Percentiles rank a stretch among this genome's conserved stretches.
phyloP scores from a whole-genome alignment of 2,888 invertebrate genomes.

The Tetranychus piercei region DNA sequence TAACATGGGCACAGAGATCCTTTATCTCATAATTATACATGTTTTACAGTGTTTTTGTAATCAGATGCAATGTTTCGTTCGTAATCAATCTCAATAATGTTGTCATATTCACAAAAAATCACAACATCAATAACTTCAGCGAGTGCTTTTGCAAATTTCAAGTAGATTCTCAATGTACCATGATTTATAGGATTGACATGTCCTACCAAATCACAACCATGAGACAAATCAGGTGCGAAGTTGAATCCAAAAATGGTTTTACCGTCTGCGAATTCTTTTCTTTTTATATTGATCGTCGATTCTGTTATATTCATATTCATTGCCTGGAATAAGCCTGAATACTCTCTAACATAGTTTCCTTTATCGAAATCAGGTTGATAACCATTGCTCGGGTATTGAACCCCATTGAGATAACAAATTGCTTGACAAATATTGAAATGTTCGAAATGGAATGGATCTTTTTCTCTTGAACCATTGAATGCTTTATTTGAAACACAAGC shows the following conservation, averaged over 20 bases:
- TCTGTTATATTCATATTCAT: conserved; percentile 5
- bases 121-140: conserved; percentile 12
- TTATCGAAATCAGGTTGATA: conserved; percentile 8
- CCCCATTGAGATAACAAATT: conserved; percentile 4
- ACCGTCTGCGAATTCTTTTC: conserved; percentile 7
- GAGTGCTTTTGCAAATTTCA: conserved; percentile 6
- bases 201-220: background rate
- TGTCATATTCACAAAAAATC: conserved; percentile 11
- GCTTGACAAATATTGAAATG: conserved; percentile 5
- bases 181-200: conserved; percentile 8
- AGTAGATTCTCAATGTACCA: conserved; percentile 7
- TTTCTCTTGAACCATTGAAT: background rate
- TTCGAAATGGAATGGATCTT: conserved; percentile 8
- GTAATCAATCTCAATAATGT: conserved; percentile 11
- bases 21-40: conserved; percentile 14
- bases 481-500: background rate
- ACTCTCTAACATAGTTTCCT: conserved; percentile 7
- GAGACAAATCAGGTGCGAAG: conserved; percentile 13
- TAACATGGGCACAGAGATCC: background rate
- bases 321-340: conserved; percentile 12
- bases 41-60: background rate
- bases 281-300: background rate
- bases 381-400: conserved; percentile 5
- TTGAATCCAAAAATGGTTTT: conserved; percentile 15
- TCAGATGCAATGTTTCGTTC: conserved; percentile 9